Percentiles rank a stretch among this genome's conserved stretches.
Evolutionary conservation across 2,797 vertebrate genomes (phyloP).

Genomic region (Hippoglossus hippoglossus): DNA sequence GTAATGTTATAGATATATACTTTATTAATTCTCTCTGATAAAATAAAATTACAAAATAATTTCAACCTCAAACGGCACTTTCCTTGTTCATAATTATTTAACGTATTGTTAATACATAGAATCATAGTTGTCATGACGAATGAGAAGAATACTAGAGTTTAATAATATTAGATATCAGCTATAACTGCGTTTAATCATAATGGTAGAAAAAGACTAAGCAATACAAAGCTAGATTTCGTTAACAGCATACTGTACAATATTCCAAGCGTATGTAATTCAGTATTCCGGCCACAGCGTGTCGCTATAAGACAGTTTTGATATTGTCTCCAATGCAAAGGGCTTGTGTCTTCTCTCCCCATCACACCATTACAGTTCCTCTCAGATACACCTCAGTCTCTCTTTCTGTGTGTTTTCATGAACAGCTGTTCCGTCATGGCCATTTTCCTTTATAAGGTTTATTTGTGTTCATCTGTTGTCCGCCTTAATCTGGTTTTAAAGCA

Average conservation of each 20-base stretch:
- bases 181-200: constrained; percentile 85
- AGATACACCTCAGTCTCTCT: constrained; percentile 64
- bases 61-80: constrained; percentile 88
- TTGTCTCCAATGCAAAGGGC: constrained; percentile 79
- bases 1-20: constrained; percentile 88
- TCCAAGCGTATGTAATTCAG: constrained; percentile 86
- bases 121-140: constrained; percentile 85
- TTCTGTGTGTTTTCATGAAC: constrained; percentile 73
- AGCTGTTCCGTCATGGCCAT: constrained; percentile 79
- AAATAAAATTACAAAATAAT: constrained; percentile 93
- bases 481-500: constrained; percentile 63
- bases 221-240: constrained; percentile 88
- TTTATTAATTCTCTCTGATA: constrained; percentile 91
- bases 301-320: constrained; percentile 84
- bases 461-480: constrained; percentile 67
- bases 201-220: constrained; percentile 87
- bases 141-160: constrained; percentile 87
- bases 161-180: constrained; percentile 86
- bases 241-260: constrained; percentile 87
- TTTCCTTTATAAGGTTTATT: constrained; percentile 80
- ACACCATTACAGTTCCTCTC: constrained; percentile 70
- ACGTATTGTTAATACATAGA: constrained; percentile 83
- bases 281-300: constrained; percentile 88
- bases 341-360: constrained; percentile 73
- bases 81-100: constrained; percentile 84